A percentile compares a stretch with the other conserved stretches of the same genome.
These are phyloP conservation scores for Drosophila nigricruria DNA, from an alignment of 2,888 invertebrate species.

Conservation along the genomic window DNA sequence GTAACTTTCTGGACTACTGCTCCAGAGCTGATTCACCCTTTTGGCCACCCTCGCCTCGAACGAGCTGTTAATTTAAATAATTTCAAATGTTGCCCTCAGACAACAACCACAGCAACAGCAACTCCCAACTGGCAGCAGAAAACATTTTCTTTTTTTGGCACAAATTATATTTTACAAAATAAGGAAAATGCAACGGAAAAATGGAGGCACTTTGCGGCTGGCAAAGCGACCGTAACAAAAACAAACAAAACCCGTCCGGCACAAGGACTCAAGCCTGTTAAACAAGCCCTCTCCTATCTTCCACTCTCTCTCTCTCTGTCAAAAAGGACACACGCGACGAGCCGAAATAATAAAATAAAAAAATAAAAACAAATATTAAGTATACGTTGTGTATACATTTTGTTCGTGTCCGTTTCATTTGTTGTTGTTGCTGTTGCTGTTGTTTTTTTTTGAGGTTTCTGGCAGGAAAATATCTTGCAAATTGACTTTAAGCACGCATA, in stretches of 20 bases:
- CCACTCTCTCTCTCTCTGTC: not conserved
- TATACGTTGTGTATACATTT: conserved; percentile 63
- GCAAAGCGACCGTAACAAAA: conserved; percentile 64
- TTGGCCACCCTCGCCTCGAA: conserved; percentile 19
- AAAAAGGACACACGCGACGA: conserved; percentile 39
- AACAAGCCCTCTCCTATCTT: not conserved
- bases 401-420: conserved; percentile 15
- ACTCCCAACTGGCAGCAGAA: conserved; percentile 12
- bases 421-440: conserved; percentile 20
- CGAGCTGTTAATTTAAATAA: conserved; percentile 63
- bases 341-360: conserved; percentile 4
- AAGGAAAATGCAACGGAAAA: conserved; percentile 57
- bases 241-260: conserved; percentile 57
- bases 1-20: conserved; percentile 6
- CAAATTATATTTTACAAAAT: conserved; percentile 51
- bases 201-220: conserved; percentile 57
- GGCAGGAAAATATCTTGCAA: conserved; percentile 73
- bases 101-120: conserved; percentile 1
- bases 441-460: conserved; percentile 31
- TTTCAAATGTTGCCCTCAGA: conserved; percentile 27
- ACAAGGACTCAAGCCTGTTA: conserved; percentile 36
- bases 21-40: conserved; percentile 40
- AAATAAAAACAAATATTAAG: conserved; percentile 52
- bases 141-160: conserved; percentile 11
- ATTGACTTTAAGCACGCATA: conserved; percentile 75